Base-by-base conservation (phyloP, 1,140 invertebrate genomes). In the Aphaenogaster floridana region DNA sequence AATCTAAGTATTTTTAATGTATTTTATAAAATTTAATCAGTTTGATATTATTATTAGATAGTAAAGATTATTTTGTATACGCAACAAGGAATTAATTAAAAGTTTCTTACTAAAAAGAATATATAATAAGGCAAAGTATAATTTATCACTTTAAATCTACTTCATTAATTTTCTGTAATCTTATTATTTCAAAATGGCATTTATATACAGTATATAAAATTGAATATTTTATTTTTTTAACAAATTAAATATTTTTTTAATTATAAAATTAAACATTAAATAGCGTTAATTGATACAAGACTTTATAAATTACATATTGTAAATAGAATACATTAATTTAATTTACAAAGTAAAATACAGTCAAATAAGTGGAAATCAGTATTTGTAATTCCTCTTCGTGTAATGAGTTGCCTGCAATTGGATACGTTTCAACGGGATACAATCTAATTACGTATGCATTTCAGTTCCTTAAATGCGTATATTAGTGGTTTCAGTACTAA, bases 331-430 rank as follows among this genome's bases (percentile, higher is more conserved):
- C 8, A 4, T 9, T 28, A 81, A 69, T 81, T 81, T 54, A 54
- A 81, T 69, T 9, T 42, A 4, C n/a, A 69, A 57, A 57, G 13
- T 69, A 54, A 69, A 81, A 69, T 2, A 21, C 48, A 42, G 69
- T 69, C 13, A n/a, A 80, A 42, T 69, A 69, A 81, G 68, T 81
- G 17, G 66, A 71, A 71, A 81, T 9, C n/a, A 57, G 64, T 34
- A 48, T 59, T 81, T 39, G 64, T 59, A 57, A 28, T 57, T 78
- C 64, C 36, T 48, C 13, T 78, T 69, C 69, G 61, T 81, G 28
- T 89, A 89, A 89, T 72, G 85, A 89, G 61, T 76, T 69, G 68
- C 21, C 61, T 45, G 45, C 48, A 86, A 89, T 86, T 64, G 57
- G 76, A 81, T 54, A 59, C 36, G 57, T 50, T 28, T 57, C 57